These are phyloP conservation scores for Chlorodrepanis virens DNA, from an alignment of 2,113 vertebrate genomes.

Conservation along the genomic window DNA sequence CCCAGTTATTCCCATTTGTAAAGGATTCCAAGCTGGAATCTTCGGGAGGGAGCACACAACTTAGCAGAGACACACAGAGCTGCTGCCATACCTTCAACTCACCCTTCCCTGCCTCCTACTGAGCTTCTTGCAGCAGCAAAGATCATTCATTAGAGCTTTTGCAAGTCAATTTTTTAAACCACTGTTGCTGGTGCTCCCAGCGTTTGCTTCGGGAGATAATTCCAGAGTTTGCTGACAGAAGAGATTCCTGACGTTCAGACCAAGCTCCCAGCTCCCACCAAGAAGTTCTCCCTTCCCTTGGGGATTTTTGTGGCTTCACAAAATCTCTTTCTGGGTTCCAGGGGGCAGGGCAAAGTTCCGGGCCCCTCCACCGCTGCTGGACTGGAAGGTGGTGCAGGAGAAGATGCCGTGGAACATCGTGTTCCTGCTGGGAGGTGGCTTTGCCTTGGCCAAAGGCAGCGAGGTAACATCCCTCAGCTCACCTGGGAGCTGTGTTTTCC, in stretches of 20 bases:
- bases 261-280: background rate
- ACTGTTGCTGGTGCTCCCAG: background rate
- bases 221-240: background rate
- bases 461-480: slow-evolving; percentile 76
- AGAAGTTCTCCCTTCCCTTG: background rate
- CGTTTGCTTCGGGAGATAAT: background rate
- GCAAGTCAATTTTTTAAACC: background rate
- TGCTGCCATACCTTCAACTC: background rate
- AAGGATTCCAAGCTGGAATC: background rate
- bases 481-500: background rate
- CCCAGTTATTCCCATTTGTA: too few relatives aligned
- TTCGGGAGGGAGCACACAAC: background rate
- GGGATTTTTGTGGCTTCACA: background rate
- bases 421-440: slow-evolving; percentile 90
- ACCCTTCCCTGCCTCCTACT: background rate
- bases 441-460: slow-evolving; percentile 88
- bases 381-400: slow-evolving; percentile 81
- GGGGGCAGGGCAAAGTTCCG: slow-evolving; percentile 46
- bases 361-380: slow-evolving; percentile 76
- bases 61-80: background rate
- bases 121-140: background rate
- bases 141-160: background rate
- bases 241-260: background rate
- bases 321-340: slow-evolving; percentile 36
- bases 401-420: slow-evolving; percentile 93